Percentiles rank a stretch among this genome's conserved stretches.
Evolutionary conservation across 2,888 invertebrate genomes (phyloP).

Genomic region (Melanotus villosus): DNA sequence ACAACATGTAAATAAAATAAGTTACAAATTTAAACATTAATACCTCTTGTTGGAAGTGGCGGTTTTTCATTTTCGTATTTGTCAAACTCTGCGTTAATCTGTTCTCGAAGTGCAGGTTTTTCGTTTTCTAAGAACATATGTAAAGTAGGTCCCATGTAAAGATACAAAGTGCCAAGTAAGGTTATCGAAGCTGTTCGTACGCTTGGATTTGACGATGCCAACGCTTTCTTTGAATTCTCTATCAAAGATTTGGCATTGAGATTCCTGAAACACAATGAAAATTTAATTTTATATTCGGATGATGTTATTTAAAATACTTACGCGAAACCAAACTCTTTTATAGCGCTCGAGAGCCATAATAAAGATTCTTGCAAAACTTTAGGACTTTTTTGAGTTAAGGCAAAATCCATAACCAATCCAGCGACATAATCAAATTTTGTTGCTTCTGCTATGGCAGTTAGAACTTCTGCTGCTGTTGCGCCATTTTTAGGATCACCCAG

Average conservation of each 20-base stretch:
- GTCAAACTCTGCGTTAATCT: slow-evolving; percentile 89
- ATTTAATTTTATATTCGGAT: too few species aligned
- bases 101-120: slow-evolving; percentile 86
- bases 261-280: slow-evolving; percentile 64
- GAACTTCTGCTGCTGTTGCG: slow-evolving; percentile 76
- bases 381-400: slow-evolving; percentile 90
- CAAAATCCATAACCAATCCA: slow-evolving; percentile 79
- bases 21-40: background rate
- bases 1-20: background rate
- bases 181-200: slow-evolving; percentile 85
- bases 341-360: slow-evolving; percentile 82
- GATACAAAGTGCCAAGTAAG: slow-evolving; percentile 82
- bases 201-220: slow-evolving; percentile 87
- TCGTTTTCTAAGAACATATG: slow-evolving; percentile 88
- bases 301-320: too few species aligned
- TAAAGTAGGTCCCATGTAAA: slow-evolving; percentile 85
- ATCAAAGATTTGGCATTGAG: slow-evolving; percentile 82
- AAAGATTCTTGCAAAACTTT: slow-evolving; percentile 91
- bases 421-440: slow-evolving; percentile 83
- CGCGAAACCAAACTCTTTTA: slow-evolving; percentile 91
- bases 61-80: slow-evolving; percentile 84
- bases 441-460: slow-evolving; percentile 84
- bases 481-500: slow-evolving; percentile 88
- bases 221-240: slow-evolving; percentile 85
- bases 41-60: slow-evolving; percentile 81